Percentiles rank a stretch among this genome's conserved stretches.
phyloP scores from a whole-genome alignment of 2,113 vertebrate species.

The Calyptommatus sinebrachiatus region DNA sequence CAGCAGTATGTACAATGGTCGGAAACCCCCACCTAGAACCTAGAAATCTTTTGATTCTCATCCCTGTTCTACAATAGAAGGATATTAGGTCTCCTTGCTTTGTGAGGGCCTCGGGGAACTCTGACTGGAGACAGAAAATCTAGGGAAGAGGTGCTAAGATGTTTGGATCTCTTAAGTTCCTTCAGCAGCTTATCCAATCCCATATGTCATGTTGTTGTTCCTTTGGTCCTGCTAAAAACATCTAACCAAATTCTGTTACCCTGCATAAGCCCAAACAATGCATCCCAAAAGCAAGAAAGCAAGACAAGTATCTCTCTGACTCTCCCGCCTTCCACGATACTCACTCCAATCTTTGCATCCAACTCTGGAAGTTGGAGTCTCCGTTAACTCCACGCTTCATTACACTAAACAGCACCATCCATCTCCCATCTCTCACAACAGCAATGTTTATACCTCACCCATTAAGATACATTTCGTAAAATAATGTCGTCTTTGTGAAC shows the following conservation, averaged over 20 bases:
- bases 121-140: too few species aligned
- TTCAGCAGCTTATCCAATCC: too few species aligned
- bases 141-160: too few species aligned
- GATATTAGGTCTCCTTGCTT: too few species aligned
- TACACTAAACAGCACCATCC: conserved; percentile 1
- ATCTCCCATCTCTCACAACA: conserved; percentile 42
- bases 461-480: conserved; percentile 47
- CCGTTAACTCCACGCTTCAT: conserved; percentile 47
- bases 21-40: too few species aligned
- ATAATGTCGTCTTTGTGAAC: conserved; percentile 23
- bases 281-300: neutral
- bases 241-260: too few species aligned
- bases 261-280: neutral
- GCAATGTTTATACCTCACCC: conserved; percentile 11
- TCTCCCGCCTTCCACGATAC: neutral
- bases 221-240: neutral
- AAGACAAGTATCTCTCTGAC: neutral
- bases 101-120: too few species aligned
- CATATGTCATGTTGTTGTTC: too few species aligned
- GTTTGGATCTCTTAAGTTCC: too few species aligned
- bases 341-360: fast-evolving
- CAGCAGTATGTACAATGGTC: too few species aligned
- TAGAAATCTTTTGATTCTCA: too few species aligned
- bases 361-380: neutral
- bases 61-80: too few species aligned